phyloP scores from a whole-genome alignment of 2,113 vertebrate genomes.

The Dasyurus viverrinus region DNA sequence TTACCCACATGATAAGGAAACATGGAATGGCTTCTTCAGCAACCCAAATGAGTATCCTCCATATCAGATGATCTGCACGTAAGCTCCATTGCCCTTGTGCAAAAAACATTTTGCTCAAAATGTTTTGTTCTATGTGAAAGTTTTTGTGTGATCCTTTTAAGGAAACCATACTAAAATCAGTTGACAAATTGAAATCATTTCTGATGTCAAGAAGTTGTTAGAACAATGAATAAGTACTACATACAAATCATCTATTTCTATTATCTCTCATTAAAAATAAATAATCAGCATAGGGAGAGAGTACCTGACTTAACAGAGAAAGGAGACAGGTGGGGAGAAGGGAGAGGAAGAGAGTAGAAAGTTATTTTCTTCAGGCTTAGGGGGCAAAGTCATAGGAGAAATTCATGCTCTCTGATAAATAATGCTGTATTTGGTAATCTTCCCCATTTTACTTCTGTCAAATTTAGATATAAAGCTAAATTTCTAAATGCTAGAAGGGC shows the following conservation, averaged over 20 bases:
- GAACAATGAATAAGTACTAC: not conserved
- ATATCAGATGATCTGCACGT: not conserved
- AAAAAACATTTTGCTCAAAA: not conserved
- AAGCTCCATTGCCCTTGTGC: not conserved
- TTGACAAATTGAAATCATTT: not conserved
- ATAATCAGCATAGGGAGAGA: not conserved
- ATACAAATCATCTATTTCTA: not conserved
- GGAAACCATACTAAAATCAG: not conserved
- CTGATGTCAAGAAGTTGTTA: not conserved
- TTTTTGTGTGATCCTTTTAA: not conserved
- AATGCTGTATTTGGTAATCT: not conserved
- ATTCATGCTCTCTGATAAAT: not conserved
- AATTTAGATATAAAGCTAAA: not conserved
- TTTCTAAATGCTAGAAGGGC: not conserved
- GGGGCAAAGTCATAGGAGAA: not conserved
- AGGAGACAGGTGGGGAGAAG: too few relatives aligned
- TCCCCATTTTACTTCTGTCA: not conserved
- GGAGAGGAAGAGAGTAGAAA: not conserved
- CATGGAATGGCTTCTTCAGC: not conserved
- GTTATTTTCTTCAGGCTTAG: not conserved
- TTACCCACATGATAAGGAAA: not conserved
- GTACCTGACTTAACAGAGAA: not conserved
- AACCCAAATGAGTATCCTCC: not conserved
- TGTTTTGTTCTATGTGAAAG: not conserved
- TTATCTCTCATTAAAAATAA: not conserved